Evolutionary conservation across 2,797 vertebrate genomes (phyloP).

Genomic region (Mallotus villosus): DNA sequence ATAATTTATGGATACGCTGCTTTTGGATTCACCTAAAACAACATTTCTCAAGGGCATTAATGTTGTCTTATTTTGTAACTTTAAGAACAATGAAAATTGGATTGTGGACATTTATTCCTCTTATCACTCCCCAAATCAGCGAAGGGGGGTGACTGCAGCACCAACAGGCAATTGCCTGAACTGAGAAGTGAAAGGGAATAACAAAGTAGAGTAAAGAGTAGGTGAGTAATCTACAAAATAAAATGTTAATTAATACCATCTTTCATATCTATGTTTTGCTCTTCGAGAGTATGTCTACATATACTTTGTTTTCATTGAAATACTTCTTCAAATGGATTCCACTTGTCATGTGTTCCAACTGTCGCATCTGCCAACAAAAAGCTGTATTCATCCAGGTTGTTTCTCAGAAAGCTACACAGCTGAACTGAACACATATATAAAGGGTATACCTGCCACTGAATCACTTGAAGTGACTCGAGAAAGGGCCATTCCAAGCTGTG

Average conservation of each 20-base stretch:
- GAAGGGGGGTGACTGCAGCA: constrained; percentile 26
- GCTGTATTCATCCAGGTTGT: neutral
- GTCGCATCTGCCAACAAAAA: neutral
- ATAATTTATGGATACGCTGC: no score
- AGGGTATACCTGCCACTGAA: neutral
- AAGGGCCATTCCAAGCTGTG: neutral
- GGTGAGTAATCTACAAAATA: no score
- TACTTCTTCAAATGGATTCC: no score
- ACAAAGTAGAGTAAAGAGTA: constrained; percentile 31
- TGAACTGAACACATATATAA: neutral
- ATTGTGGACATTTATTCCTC: neutral
- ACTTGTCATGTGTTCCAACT: no score
- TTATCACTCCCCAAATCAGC: neutral
- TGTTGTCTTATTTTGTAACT: neutral
- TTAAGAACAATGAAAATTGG: neutral
- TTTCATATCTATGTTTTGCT: no score
- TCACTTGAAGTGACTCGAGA: neutral
- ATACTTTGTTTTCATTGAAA: no score
- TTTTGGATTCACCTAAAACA: constrained; percentile 20
- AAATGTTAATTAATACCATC: no score
- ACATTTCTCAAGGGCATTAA: neutral
- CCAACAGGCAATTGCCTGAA: constrained; percentile 44
- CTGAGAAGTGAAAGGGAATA: constrained; percentile 38
- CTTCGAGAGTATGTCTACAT: no score
- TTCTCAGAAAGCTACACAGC: neutral